Conservation (phyloP, 2,113 vertebrate genomes). For the Chrysemys picta region DNA sequence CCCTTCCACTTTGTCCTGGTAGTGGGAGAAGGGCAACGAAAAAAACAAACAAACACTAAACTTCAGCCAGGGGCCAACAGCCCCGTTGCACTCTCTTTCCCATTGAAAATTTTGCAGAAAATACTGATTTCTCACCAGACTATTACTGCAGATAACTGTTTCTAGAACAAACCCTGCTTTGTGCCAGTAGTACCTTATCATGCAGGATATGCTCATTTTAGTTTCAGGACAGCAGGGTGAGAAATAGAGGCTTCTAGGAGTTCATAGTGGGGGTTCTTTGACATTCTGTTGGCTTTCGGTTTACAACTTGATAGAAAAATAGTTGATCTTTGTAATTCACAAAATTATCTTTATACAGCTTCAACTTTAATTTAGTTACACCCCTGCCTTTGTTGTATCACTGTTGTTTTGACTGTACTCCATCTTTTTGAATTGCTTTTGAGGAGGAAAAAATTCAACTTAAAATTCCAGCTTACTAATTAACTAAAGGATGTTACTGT, state of each 20-base stretch:
- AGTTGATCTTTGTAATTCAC: slow-evolving; percentile 50
- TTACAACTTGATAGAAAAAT: slow-evolving; percentile 49
- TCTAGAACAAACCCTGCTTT: background rate
- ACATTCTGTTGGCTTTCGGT: slow-evolving; percentile 42
- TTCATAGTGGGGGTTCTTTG: slow-evolving; percentile 14
- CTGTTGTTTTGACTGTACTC: background rate
- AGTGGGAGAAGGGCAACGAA: too few relatives aligned
- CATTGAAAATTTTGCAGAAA: background rate
- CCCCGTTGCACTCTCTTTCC: background rate
- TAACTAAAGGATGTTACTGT: slow-evolving; percentile 26
- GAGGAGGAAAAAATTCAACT: slow-evolving; percentile 46
- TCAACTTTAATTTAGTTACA: slow-evolving; percentile 62
- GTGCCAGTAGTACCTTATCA: background rate
- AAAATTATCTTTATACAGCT: slow-evolving; percentile 23
- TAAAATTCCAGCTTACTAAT: slow-evolving; percentile 24
- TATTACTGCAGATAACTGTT: background rate
- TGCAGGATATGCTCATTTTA: background rate
- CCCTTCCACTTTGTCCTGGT: too few relatives aligned
- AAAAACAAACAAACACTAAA: too few relatives aligned
- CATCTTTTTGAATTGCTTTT: slow-evolving; percentile 45
- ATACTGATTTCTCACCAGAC: background rate
- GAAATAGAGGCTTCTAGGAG: background rate
- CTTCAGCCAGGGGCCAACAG: too few relatives aligned
- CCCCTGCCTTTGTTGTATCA: slow-evolving; percentile 47
- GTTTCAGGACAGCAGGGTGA: background rate